phyloP scores from a whole-genome alignment of 2,797 vertebrate genomes.

The Galaxias olidus region DNA sequence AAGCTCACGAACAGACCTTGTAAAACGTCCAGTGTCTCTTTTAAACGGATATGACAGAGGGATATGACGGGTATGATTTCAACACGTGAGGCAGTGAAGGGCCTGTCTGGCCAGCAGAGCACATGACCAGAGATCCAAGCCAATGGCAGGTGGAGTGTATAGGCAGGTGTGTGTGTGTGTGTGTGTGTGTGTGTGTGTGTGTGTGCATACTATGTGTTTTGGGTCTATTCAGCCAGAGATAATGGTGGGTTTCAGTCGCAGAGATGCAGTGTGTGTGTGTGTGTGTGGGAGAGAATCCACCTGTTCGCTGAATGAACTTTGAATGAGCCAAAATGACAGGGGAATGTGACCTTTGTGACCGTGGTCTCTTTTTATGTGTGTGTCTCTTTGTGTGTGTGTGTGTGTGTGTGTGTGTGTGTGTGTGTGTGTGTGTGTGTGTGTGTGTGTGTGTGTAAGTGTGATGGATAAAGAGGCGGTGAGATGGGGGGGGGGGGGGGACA shows the following conservation, averaged over 20 bases:
- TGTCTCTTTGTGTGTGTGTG: slow-evolving; percentile 13
- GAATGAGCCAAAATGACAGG: slow-evolving; percentile 31
- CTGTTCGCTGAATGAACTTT: slow-evolving; percentile 21
- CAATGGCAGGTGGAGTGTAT: slow-evolving; percentile 9
- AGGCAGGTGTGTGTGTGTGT: slow-evolving; percentile 2
- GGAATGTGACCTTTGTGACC: too few relatives aligned
- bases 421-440: slow-evolving; percentile 26
- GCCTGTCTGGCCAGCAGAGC: slow-evolving; percentile 40
- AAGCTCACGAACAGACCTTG: too few relatives aligned
- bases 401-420: slow-evolving; percentile 22
- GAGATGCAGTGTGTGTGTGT: neutral
- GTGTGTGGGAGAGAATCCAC: slow-evolving; percentile 15
- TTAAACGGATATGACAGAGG: too few relatives aligned
- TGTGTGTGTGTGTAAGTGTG: slow-evolving; percentile 9
- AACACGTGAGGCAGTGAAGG: neutral
- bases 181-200: slow-evolving; percentile 4
- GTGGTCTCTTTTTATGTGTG: neutral
- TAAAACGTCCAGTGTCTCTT: too few relatives aligned
- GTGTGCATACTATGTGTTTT: neutral
- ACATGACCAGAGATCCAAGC: slow-evolving; percentile 46
- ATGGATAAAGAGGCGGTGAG: neutral
- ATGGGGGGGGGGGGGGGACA: neutral
- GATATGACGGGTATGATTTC: too few relatives aligned
- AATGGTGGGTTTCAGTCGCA: neutral
- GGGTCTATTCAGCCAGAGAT: neutral